A percentile compares a stretch with the other conserved stretches of the same genome.
These are phyloP conservation scores for Ephestia elutella DNA, from an alignment of 1,140 invertebrate species.

Conservation along the genomic window DNA sequence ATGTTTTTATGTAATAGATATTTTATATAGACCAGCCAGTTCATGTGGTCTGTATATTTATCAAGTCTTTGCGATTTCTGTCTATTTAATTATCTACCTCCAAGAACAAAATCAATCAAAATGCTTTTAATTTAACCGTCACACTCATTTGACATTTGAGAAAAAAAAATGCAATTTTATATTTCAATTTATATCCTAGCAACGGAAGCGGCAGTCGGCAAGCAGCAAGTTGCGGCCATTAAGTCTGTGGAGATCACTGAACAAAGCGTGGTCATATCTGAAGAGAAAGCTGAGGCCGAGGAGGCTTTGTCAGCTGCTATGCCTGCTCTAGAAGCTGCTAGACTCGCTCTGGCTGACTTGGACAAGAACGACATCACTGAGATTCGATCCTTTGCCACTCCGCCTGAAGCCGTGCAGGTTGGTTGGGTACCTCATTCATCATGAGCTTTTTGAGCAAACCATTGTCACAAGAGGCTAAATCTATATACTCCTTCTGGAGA, in stretches of 20 bases:
- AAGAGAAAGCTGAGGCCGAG: constrained; percentile 89
- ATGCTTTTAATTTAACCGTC: no score
- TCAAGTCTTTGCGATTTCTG: no score
- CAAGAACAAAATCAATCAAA: no score
- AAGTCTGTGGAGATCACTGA: constrained; percentile 87
- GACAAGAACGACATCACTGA: constrained; percentile 94
- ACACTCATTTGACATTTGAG: no score
- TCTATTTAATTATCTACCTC: no score
- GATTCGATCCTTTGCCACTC: constrained; percentile 93
- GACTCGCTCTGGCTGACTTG: constrained; percentile 84
- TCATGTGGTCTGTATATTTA: no score
- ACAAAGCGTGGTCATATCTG: constrained; percentile 83
- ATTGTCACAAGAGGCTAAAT: no score
- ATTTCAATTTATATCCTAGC: constrained; percentile 53
- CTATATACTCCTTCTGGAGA: no score
- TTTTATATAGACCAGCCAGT: no score
- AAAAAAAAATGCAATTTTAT: no score
- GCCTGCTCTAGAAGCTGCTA: constrained; percentile 87
- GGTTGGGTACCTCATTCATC: not conserved
- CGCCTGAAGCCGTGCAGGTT: constrained; percentile 88
- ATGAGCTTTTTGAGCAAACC: no score
- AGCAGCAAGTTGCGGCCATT: constrained; percentile 83
- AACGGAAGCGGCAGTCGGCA: constrained; percentile 80
- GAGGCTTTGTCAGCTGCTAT: constrained; percentile 84
- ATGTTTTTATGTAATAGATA: no score